Evolutionary conservation across 2,888 invertebrate species (phyloP).

Genomic region (Zaprionus lineosus): DNA sequence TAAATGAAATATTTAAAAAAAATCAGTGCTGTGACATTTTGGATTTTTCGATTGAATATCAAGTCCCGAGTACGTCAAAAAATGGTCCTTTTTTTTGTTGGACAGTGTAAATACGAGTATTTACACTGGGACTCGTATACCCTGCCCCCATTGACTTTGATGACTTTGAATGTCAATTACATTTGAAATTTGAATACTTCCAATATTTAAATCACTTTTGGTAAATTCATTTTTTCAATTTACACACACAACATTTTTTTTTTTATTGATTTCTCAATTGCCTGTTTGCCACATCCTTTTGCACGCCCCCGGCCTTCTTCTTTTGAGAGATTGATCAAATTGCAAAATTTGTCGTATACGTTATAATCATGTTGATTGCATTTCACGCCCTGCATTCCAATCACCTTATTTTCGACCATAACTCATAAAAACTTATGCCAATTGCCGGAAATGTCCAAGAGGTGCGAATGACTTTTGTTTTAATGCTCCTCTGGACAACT

Average conservation of each 20-base stretch:
- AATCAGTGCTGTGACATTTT: slow-evolving; percentile 25
- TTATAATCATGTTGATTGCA: slow-evolving; percentile 39
- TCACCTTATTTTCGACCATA: slow-evolving; percentile 74
- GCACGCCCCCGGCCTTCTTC: too few species aligned
- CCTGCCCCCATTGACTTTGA: too few species aligned
- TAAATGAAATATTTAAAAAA: slow-evolving; percentile 4
- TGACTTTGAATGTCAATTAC: too few species aligned
- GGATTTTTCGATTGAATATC: slow-evolving; percentile 14
- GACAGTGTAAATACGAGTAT: too few species aligned
- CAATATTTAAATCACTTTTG: too few species aligned
- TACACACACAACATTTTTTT: too few species aligned
- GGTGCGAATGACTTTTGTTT: slow-evolving; percentile 78
- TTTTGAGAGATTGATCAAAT: too few species aligned
- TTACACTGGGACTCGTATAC: too few species aligned
- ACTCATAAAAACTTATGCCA: slow-evolving; percentile 25
- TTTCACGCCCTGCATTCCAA: slow-evolving; percentile 80
- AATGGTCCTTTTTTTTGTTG: slow-evolving; percentile 11
- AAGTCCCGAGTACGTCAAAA: slow-evolving; percentile 28
- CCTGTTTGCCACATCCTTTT: too few species aligned
- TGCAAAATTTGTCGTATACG: slow-evolving; percentile 50
- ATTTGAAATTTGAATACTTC: too few species aligned
- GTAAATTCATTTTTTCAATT: too few species aligned
- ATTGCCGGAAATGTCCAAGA: slow-evolving; percentile 31
- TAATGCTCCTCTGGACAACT: slow-evolving; percentile 72
- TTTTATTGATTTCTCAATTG: too few species aligned